Percentiles rank a stretch among this genome's conserved stretches.
These are phyloP conservation scores for Molossus molossus DNA, from an alignment of 2,797 vertebrate species.

Conservation along the genomic window DNA sequence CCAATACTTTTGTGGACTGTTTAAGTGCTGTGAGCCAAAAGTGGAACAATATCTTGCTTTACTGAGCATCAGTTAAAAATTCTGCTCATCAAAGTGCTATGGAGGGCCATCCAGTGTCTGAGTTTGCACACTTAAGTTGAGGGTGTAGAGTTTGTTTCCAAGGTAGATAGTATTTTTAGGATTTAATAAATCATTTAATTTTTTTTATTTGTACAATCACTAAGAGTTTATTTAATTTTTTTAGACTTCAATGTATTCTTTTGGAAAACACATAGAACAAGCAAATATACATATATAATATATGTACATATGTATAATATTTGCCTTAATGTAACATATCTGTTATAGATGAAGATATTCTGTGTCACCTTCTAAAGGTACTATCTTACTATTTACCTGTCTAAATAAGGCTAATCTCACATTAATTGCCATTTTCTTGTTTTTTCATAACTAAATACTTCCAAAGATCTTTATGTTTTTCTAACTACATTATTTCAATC, in stretches of 20 bases:
- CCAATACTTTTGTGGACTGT: slow-evolving; percentile 61
- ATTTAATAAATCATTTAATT: slow-evolving; percentile 52
- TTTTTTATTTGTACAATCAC: slow-evolving; percentile 54
- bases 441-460: slow-evolving; percentile 66
- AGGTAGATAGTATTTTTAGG: neutral
- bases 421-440: neutral
- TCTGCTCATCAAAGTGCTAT: neutral
- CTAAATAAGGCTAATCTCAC: slow-evolving; percentile 4
- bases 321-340: slow-evolving; percentile 12
- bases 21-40: slow-evolving; percentile 41
- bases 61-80: slow-evolving; percentile 59
- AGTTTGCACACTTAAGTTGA: slow-evolving; percentile 9
- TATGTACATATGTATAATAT: neutral
- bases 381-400: neutral
- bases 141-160: slow-evolving; percentile 24
- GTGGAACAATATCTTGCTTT: slow-evolving; percentile 37
- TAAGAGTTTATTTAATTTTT: neutral
- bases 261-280: slow-evolving; percentile 42
- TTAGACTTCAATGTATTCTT: slow-evolving; percentile 25
- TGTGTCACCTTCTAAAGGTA: slow-evolving; percentile 24
- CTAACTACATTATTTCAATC: slow-evolving; percentile 38
- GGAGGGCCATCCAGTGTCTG: slow-evolving; percentile 14
- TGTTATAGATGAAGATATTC: neutral
- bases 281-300: neutral
- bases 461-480: slow-evolving; percentile 1